Conservation (phyloP, 2,888 invertebrate species). For the Acleris sparsana region DNA sequence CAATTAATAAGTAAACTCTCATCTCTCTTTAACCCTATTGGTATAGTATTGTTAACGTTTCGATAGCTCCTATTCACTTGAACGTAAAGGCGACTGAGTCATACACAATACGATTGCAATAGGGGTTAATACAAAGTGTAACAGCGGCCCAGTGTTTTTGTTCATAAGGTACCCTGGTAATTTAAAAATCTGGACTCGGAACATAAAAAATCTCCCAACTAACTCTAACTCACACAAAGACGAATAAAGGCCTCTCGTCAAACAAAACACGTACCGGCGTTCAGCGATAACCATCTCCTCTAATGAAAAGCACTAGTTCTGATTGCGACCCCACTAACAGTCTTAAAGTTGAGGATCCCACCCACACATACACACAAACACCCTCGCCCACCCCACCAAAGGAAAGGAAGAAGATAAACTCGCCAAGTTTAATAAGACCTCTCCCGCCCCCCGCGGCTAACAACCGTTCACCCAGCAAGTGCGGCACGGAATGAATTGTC, state of each 20-base stretch:
- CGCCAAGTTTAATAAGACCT: slow-evolving; percentile 51
- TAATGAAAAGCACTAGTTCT: slow-evolving; percentile 79
- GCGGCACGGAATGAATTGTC: slow-evolving; percentile 56
- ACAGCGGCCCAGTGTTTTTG: too few relatives aligned
- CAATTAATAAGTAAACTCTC: too few relatives aligned
- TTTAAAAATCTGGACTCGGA: neutral
- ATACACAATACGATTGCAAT: too few relatives aligned
- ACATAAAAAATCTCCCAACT: slow-evolving; percentile 33
- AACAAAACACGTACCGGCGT: slow-evolving; percentile 69
- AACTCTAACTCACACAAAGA: slow-evolving; percentile 40
- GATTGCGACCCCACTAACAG: slow-evolving; percentile 81
- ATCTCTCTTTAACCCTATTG: too few relatives aligned
- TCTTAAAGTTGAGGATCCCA: slow-evolving; percentile 74
- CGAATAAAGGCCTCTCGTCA: slow-evolving; percentile 63
- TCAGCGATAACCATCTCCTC: slow-evolving; percentile 72
- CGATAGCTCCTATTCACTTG: too few relatives aligned
- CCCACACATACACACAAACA: slow-evolving; percentile 60
- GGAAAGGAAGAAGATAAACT: slow-evolving; percentile 65
- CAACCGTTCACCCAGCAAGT: slow-evolving; percentile 40
- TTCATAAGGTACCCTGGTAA: too few relatives aligned
- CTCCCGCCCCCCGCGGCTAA: slow-evolving; percentile 45
- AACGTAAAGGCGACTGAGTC: too few relatives aligned
- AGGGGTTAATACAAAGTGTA: too few relatives aligned
- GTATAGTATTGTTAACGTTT: too few relatives aligned
- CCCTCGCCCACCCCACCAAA: slow-evolving; percentile 58